Conservation (phyloP, 2,888 invertebrate species). For the Sinelater perroti region DNA sequence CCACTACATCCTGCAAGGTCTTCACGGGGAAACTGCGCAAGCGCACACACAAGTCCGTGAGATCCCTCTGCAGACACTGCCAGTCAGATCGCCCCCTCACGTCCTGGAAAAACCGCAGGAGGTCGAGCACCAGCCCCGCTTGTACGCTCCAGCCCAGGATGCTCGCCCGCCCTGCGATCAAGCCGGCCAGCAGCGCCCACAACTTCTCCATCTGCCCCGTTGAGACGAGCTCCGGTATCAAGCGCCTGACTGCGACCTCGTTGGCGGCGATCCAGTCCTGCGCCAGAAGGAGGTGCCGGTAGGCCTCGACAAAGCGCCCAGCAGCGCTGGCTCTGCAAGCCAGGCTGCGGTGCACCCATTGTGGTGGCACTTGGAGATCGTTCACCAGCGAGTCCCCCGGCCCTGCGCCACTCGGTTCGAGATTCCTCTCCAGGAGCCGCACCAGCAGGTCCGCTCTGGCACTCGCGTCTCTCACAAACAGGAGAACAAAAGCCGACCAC, state of each 20-base stretch:
- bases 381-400: constrained; percentile 69
- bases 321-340: constrained; percentile 63
- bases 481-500: constrained; percentile 82
- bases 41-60: neutral
- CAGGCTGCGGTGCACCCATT: constrained; percentile 83
- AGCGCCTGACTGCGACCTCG: constrained; percentile 74
- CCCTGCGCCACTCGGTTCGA: constrained; percentile 63
- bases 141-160: constrained; percentile 17
- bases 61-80: neutral
- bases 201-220: constrained; percentile 60
- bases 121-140: constrained; percentile 1
- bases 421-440: constrained; percentile 75
- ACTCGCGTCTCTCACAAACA: constrained; percentile 69
- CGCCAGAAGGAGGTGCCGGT: constrained; percentile 76
- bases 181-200: constrained; percentile 38
- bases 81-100: too few relatives aligned
- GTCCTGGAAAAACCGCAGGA: neutral
- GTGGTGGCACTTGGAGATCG: constrained; percentile 72
- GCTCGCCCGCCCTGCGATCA: constrained; percentile 19
- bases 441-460: constrained; percentile 72
- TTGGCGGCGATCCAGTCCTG: constrained; percentile 81
- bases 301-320: constrained; percentile 57
- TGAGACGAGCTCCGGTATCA: constrained; percentile 75
- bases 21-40: constrained; percentile 25
- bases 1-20: constrained; percentile 17